Percentiles rank a stretch among this genome's conserved stretches.
Evolutionary conservation across 2,888 invertebrate genomes (phyloP).

Genomic region (Encarsia formosa): DNA sequence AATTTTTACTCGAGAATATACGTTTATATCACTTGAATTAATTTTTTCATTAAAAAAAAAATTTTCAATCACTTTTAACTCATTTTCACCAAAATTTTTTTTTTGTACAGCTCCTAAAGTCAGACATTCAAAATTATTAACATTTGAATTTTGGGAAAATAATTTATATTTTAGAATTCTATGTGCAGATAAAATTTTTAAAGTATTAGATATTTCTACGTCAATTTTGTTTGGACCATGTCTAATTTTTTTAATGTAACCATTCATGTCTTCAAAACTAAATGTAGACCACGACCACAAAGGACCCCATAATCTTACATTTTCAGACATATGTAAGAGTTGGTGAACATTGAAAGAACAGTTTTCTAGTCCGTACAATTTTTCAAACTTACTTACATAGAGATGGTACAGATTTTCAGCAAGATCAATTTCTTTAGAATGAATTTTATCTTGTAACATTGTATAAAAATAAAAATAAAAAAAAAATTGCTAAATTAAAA

Average conservation of each 20-base stretch:
- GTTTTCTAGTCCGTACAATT: slow-evolving; percentile 17
- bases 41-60: too few species aligned
- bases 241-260: slow-evolving; percentile 2
- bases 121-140: not conserved
- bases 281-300: slow-evolving; percentile 13
- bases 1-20: too few species aligned
- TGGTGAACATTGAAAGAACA: slow-evolving; percentile 19
- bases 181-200: too few species aligned
- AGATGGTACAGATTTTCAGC: too few species aligned
- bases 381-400: not conserved
- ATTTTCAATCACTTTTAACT: too few species aligned
- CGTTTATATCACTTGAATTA: too few species aligned
- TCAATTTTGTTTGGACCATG: slow-evolving; percentile 10
- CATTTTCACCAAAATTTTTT: not conserved
- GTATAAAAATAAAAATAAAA: too few species aligned
- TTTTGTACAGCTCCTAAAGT: not conserved
- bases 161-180: slow-evolving; percentile 3
- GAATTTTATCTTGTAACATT: too few species aligned
- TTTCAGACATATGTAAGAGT: slow-evolving; percentile 10
- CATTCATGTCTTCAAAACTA: slow-evolving; percentile 19
- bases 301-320: slow-evolving; percentile 17
- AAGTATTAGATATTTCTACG: slow-evolving; percentile 14
- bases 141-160: not conserved
- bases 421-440: too few species aligned
- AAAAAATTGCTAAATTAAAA: too few species aligned